Conservation (phyloP, 2,888 invertebrate genomes). For the Bhutanitis thaidina region DNA sequence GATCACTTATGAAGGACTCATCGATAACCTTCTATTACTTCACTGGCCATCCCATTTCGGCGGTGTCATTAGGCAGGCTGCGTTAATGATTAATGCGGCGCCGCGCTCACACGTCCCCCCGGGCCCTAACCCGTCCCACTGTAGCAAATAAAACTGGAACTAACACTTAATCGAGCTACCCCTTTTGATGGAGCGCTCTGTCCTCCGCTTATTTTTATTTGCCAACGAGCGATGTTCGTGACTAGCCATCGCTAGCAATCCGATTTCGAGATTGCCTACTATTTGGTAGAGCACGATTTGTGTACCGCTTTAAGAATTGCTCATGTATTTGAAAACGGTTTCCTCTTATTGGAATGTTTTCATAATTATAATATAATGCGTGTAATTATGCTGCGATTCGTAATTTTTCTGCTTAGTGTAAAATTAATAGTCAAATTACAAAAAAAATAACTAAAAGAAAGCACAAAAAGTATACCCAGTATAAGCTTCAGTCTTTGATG, state of each 20-base stretch:
- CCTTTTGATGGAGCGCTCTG: conserved; percentile 72
- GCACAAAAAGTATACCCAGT: no score
- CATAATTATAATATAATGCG: no score
- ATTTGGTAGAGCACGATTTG: conserved; percentile 52
- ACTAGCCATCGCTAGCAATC: conserved; percentile 40
- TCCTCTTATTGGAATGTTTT: no score
- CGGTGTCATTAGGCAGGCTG: conserved; percentile 76
- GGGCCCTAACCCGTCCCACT: conserved; percentile 30
- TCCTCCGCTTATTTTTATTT: conserved; percentile 58
- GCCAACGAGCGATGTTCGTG: conserved; percentile 47
- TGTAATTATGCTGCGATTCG: no score
- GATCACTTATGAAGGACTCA: no score
- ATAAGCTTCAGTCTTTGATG: no score
- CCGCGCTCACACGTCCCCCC: conserved; percentile 58
- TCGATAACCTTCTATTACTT: conserved; percentile 43
- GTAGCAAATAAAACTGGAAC: conserved; percentile 72
- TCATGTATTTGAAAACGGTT: conserved; percentile 32
- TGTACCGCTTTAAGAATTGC: conserved; percentile 34
- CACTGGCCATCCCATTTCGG: conserved; percentile 68
- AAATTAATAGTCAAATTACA: no score
- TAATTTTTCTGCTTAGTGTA: no score
- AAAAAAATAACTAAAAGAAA: no score
- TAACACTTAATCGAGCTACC: conserved; percentile 75
- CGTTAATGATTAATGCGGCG: conserved; percentile 79
- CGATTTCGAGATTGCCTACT: conserved; percentile 43